These are phyloP conservation scores for Agelastica alni DNA, from an alignment of 2,888 invertebrate species.

Conservation along the genomic window DNA sequence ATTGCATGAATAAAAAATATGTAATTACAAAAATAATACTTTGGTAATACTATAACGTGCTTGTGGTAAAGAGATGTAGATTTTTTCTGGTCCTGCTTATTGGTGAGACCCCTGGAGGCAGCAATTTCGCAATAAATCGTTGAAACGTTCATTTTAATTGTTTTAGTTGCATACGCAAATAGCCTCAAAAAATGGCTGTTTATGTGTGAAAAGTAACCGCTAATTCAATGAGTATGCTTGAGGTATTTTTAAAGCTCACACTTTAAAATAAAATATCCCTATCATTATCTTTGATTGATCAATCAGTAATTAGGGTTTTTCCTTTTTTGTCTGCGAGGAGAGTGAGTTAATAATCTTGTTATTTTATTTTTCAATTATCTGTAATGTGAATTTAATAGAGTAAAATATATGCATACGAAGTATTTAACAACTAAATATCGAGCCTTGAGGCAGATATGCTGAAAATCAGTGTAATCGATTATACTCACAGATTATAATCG, in stretches of 20 bases:
- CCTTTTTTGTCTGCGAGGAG: constrained; percentile 21
- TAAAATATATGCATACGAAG: constrained; percentile 32
- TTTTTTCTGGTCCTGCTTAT: too few relatives aligned
- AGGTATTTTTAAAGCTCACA: constrained; percentile 23
- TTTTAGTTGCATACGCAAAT: background rate
- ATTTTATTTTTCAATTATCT: constrained; percentile 33
- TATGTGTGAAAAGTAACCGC: constrained; percentile 21
- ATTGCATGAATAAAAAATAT: too few relatives aligned
- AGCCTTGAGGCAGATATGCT: constrained; percentile 32
- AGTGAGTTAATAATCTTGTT: constrained; percentile 29
- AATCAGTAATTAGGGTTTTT: constrained; percentile 23
- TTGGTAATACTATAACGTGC: too few relatives aligned
- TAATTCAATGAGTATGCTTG: constrained; percentile 19
- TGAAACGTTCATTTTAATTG: background rate
- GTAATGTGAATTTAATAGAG: constrained; percentile 34
- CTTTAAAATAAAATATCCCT: constrained; percentile 21
- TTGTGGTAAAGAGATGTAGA: too few relatives aligned
- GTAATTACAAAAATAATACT: too few relatives aligned
- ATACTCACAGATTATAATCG: constrained; percentile 33
- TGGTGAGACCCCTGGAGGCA: too few relatives aligned
- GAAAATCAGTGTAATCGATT: constrained; percentile 37
- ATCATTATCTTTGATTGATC: constrained; percentile 23
- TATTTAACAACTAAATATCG: constrained; percentile 33
- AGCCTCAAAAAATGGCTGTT: background rate
- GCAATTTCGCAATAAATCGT: background rate